Conservation (phyloP, 2,797 vertebrate genomes). For the Fratercula arctica region DNA sequence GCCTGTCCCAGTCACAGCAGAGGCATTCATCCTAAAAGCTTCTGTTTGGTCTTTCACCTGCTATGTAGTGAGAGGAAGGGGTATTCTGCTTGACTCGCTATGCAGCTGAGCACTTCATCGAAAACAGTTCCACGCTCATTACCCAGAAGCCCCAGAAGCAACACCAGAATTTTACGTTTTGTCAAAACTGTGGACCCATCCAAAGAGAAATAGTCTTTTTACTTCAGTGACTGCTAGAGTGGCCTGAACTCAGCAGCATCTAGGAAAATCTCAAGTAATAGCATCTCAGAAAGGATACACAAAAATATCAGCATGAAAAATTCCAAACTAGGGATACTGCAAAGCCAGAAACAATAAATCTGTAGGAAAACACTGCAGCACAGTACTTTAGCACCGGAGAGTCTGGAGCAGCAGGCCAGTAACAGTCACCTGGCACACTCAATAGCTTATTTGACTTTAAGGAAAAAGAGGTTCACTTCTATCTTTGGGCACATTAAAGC, state of each 20-base stretch:
- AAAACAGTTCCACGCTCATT: not conserved
- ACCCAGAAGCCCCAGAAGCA: not conserved
- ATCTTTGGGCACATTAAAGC: not conserved
- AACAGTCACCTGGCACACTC: not conserved
- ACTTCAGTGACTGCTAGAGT: not conserved
- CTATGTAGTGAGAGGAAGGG: not conserved
- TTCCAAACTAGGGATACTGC: not conserved
- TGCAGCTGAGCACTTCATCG: not conserved
- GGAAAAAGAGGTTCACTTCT: not conserved
- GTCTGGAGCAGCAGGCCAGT: not conserved
- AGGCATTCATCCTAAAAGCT: not conserved
- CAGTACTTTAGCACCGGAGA: not conserved
- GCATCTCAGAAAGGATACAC: not conserved
- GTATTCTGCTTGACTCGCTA: not conserved
- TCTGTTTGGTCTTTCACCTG: not conserved
- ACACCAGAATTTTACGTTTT: not conserved
- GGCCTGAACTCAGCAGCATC: not conserved
- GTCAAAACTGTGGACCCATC: not conserved
- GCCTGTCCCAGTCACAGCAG: not conserved
- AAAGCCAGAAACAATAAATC: not conserved
- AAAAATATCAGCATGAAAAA: not conserved
- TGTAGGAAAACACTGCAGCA: not conserved
- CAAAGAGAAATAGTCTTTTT: not conserved
- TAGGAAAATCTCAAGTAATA: not conserved
- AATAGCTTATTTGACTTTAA: not conserved